Conservation (phyloP, 2,113 vertebrate genomes). For the Pandion haliaetus region DNA sequence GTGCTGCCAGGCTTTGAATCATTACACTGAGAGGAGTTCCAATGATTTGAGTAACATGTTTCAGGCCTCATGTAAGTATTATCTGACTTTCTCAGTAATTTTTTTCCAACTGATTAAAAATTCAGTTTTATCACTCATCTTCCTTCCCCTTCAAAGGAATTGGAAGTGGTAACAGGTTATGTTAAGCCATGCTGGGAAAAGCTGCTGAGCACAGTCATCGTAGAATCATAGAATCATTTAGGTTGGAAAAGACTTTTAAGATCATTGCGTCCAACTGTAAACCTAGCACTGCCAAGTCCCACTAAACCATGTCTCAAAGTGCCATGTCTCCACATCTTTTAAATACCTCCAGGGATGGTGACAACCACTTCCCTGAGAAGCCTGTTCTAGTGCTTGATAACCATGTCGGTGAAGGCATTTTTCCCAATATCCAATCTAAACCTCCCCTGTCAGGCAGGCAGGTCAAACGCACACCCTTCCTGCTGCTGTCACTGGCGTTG, state of each 20-base stretch:
- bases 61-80: not conserved
- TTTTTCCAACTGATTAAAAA: not conserved
- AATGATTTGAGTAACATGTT: not conserved
- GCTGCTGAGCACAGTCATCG: not conserved
- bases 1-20: not conserved
- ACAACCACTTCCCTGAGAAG: not conserved
- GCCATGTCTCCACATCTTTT: accelerated
- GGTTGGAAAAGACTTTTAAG: not conserved
- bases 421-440: not conserved
- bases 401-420: accelerated
- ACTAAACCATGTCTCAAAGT: too few relatives aligned
- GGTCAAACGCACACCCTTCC: not conserved
- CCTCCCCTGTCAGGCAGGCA: accelerated
- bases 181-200: not conserved
- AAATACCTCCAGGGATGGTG: not conserved
- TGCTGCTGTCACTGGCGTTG: not conserved
- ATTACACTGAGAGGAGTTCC: not conserved
- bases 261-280: accelerated
- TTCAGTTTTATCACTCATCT: not conserved
- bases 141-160: not conserved
- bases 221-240: not conserved
- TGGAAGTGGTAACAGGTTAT: not conserved
- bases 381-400: not conserved
- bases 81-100: not conserved
- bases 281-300: not conserved